Evolutionary conservation across 2,797 vertebrate genomes (phyloP), one percentile per base, ranked within the genome.

Genomic region (Protonibea diacanthus): DNA sequence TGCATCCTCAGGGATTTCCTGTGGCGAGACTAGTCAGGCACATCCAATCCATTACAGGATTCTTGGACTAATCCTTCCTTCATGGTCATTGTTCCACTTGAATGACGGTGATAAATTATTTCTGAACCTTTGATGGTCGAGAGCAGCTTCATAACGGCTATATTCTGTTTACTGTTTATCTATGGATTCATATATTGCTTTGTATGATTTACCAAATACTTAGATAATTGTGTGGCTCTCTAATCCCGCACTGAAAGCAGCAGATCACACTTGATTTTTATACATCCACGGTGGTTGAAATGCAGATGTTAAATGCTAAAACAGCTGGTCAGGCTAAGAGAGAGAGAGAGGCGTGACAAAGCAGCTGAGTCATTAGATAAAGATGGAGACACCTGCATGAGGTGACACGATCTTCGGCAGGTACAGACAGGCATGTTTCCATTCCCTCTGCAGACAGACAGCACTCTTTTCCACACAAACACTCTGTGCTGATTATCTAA

Each of bases 21-120:
- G 85, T 38, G 33, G 65, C 68, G 81, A 68, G 83, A 85, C 84
- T 21, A 88, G 89, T 88, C 85, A 85, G 88, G 84, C 89, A 86
- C 72, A 85, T 91, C 91, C 87, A 92, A 88, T 91, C 89, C 88
- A 88, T 92, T 87, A 84, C 84, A 81, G 91, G 87, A 86, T 86
- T 91, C 81, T 86, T 70, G 74, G 78, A 82, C 83, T 93, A 92
- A 93, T 91, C 91, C 86, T 65, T 84, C 82, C 84, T 88, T 76
- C 38, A 55, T 83, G 71, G 81, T 88, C 86, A 85, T 87, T 83
- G 89, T 91, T 92, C 83, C 89, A 83, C 85, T 91, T 85, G 82
- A 87, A 90, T 87, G 80, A 88, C n/a, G 49, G 4, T 65, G 88
- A 82, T 90, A 72, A 90, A 90, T 90, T 84, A 87, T 88, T 90